phyloP scores from a whole-genome alignment of 2,113 vertebrate genomes.

The Toxotes jaculatrix region DNA sequence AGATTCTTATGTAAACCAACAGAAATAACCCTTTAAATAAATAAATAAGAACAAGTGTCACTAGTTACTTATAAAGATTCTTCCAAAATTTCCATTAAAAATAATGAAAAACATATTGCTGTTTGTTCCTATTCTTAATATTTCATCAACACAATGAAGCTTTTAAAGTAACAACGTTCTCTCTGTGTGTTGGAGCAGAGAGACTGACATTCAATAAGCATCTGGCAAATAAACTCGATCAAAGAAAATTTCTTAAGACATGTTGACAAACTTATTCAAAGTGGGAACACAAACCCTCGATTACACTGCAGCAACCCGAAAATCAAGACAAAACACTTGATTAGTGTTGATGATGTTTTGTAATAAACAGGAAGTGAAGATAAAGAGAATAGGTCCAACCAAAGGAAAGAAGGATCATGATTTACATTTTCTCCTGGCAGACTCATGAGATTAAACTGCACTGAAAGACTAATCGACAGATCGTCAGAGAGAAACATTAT shows the following conservation, averaged over 20 bases:
- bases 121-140: background rate
- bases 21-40: background rate
- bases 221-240: background rate
- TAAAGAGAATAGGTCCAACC: background rate
- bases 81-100: background rate
- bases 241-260: background rate
- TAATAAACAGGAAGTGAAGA: slow-evolving; percentile 52
- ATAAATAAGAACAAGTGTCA: background rate
- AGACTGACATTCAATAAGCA: background rate
- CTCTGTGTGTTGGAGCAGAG: background rate
- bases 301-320: slow-evolving; percentile 4
- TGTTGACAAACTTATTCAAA: background rate
- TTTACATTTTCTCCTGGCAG: background rate
- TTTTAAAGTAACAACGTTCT: too few relatives aligned
- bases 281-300: background rate
- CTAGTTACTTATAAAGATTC: background rate
- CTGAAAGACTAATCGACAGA: too few relatives aligned
- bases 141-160: background rate
- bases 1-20: too few relatives aligned
- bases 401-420: background rate
- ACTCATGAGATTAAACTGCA: background rate
- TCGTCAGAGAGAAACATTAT: background rate
- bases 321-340: slow-evolving; percentile 50
- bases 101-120: background rate
- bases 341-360: slow-evolving; percentile 47